A percentile compares a stretch with the other conserved stretches of the same genome.
Evolutionary conservation across 2,888 invertebrate genomes (phyloP).

Genomic region (Polylopha cassiicola): DNA sequence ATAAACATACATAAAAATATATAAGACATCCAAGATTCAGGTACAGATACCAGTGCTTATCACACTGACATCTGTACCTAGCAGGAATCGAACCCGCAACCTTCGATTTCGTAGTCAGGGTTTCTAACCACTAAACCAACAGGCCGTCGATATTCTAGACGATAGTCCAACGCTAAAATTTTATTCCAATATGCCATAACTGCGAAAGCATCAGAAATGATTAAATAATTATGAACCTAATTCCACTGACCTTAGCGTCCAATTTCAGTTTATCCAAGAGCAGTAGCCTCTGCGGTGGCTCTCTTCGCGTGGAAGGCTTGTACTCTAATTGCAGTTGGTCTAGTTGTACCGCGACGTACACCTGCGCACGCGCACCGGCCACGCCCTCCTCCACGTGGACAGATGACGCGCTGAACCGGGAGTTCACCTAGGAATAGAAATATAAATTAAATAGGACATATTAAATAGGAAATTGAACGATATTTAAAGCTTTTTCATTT

Average conservation of each 20-base stretch:
- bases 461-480: background rate
- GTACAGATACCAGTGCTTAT: too few relatives aligned
- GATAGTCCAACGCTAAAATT: too few relatives aligned
- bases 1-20: too few relatives aligned
- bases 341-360: conserved; percentile 80
- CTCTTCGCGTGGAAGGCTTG: conserved; percentile 35
- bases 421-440: conserved; percentile 64
- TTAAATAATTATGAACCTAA: conserved; percentile 2
- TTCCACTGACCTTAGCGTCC: conserved; percentile 78
- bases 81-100: too few relatives aligned
- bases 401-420: conserved; percentile 75
- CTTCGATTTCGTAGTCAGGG: too few relatives aligned
- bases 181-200: too few relatives aligned
- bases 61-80: too few relatives aligned
- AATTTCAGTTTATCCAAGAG: conserved; percentile 71
- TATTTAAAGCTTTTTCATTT: background rate
- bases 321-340: conserved; percentile 80
- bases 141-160: too few relatives aligned
- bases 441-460: conserved; percentile 9
- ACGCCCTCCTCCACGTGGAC: conserved; percentile 38
- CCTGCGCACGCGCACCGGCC: conserved; percentile 64
- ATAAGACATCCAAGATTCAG: too few relatives aligned
- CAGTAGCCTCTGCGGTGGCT: conserved; percentile 61
- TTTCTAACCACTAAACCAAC: too few relatives aligned
- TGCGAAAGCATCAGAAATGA: too few relatives aligned